Percentiles rank a stretch among this genome's conserved stretches.
These are phyloP conservation scores for Scaptomyza pallida DNA, from an alignment of 1,140 invertebrate species.

Conservation along the genomic window DNA sequence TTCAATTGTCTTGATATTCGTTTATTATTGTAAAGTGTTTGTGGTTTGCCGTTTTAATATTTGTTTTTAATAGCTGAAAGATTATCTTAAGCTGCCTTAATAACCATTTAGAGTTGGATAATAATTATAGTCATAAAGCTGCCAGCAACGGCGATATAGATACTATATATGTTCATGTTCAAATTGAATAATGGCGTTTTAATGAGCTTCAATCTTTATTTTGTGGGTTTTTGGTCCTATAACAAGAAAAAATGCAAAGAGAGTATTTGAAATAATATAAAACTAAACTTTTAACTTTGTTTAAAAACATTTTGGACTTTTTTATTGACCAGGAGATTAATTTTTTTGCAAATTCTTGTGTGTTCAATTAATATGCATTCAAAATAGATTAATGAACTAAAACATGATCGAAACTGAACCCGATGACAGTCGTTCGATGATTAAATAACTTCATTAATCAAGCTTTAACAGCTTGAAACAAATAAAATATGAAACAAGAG, in stretches of 20 bases:
- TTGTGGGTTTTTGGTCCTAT: too few relatives aligned
- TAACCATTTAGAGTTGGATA: background rate
- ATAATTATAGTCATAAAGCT: conserved; percentile 16
- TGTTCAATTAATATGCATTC: conserved; percentile 41
- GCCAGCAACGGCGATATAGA: conserved; percentile 10
- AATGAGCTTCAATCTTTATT: conserved; percentile 6
- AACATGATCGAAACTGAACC: conserved; percentile 37
- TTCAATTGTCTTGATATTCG: conserved; percentile 36
- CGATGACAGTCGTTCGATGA: conserved; percentile 14
- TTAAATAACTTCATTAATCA: conserved; percentile 58
- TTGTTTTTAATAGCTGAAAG: conserved; percentile 12
- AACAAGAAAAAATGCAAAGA: too few relatives aligned
- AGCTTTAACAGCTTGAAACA: background rate
- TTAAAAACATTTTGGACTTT: too few relatives aligned
- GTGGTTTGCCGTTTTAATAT: conserved; percentile 1
- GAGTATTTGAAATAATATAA: too few relatives aligned
- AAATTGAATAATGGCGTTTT: conserved; percentile 7
- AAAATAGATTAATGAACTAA: conserved; percentile 51
- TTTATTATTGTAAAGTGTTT: conserved; percentile 14
- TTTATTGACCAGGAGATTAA: too few relatives aligned
- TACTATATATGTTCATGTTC: background rate
- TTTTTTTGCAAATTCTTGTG: background rate
- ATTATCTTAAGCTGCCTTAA: conserved; percentile 24
- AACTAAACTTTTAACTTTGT: too few relatives aligned
- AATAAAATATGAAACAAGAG: conserved; percentile 41